phyloP scores from a whole-genome alignment of 92 coral and sea anemone species.

The Actinostola sp. region DNA sequence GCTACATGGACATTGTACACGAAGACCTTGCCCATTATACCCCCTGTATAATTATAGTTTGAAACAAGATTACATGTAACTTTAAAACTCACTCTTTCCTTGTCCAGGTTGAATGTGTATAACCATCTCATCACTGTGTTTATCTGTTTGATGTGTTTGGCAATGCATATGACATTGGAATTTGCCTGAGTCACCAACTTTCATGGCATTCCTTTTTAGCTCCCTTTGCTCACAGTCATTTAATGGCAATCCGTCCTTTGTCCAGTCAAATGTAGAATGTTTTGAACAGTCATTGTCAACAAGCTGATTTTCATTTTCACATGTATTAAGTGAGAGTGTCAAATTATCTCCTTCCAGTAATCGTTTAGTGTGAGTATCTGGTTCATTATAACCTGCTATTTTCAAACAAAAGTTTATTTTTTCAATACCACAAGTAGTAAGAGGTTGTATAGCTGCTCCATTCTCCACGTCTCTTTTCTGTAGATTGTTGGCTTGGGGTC shows the following conservation, averaged over 20 bases:
- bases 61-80: neutral
- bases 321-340: neutral
- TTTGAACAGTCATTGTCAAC: neutral
- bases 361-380: neutral
- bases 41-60: no score
- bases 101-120: neutral
- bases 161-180: neutral
- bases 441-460: neutral
- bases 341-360: neutral
- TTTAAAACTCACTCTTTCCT: neutral
- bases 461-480: neutral
- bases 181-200: neutral
- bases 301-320: slow-evolving; percentile 3
- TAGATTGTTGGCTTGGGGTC: neutral
- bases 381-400: neutral
- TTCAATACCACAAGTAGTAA: neutral
- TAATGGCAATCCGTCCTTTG: neutral
- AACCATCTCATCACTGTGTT: neutral
- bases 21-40: no score
- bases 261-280: neutral
- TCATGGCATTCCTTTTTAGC: neutral
- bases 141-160: neutral
- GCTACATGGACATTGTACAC: no score
- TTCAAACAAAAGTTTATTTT: neutral
- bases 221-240: neutral